Evolutionary conservation across 2,888 invertebrate species (phyloP), one percentile per base, ranked within the genome.

Genomic region (Nudaria mundana): DNA sequence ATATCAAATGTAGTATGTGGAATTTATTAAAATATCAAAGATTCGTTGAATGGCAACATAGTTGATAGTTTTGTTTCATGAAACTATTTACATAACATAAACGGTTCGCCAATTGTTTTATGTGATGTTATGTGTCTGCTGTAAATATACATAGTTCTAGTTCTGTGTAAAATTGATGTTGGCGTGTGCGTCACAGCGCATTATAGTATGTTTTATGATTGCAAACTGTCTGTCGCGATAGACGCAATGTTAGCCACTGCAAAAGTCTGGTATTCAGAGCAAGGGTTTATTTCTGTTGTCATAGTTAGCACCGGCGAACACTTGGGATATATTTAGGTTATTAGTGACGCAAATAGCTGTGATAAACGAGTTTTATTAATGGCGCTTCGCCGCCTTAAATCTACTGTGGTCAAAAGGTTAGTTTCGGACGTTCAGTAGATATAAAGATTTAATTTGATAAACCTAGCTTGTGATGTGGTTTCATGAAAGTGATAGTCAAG

Each of bases 301-400:
- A 79, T 77, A 77, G 76, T 81, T 77, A 81, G 71, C 61, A 57
- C 71, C 60, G 70, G 67, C 55, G 66, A 65, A 62, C 60, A 56
- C 63, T 61, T 55, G 59, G 51, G 67, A 71, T 84, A 80, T 84
- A 86, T 86, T 81, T 79, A 76, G 80, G 71, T 76, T 79, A 79
- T 78, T 78, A 77, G 74, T 88, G 87, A 86, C 86, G 87, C 81
- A 85, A 80, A 81, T 83, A 81, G 75, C 67, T 66, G 69, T 76
- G 76, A 77, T 83, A 75, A 78, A 80, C 76, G 58, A 55, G 70
- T 71, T 76, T 80, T 80, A 82, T 72, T 86, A n/a, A 75, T 81
- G 81, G 80, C 80, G 56, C 67, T 56, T 57, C 56, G 55, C 66
- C 61, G 68, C 59, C 69, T 64, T 61, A 56, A 55, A 58, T 63